Conservation (phyloP, 2,797 vertebrate genomes). For the Apodemus agrarius region DNA sequence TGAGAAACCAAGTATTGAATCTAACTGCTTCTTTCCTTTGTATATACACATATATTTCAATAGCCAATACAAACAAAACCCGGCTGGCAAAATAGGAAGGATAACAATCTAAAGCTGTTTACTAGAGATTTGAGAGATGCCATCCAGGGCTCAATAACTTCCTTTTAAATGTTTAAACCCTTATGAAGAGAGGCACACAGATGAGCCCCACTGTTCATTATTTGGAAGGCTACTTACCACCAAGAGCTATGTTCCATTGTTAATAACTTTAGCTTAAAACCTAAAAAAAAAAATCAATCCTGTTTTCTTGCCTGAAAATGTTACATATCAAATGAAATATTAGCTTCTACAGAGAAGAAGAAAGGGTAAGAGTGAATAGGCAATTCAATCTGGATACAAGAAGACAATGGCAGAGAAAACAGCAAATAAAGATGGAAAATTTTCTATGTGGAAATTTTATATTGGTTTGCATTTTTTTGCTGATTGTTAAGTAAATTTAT, state of each 20-base stretch:
- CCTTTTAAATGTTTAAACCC: conserved; percentile 51
- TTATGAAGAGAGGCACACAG: not conserved
- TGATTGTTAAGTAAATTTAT: not conserved
- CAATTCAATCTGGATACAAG: not conserved
- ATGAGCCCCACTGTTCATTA: not conserved
- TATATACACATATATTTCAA: conserved; percentile 7
- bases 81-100: not conserved
- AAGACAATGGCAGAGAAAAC: not conserved
- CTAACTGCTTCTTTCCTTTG: not conserved
- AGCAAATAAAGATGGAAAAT: not conserved
- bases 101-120: not conserved
- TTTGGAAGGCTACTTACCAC: conserved; percentile 13
- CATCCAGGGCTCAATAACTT: not conserved
- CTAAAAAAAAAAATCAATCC: not conserved
- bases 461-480: not conserved
- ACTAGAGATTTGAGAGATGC: conserved; percentile 4
- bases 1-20: conserved; percentile 42
- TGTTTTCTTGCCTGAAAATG: conserved; percentile 30
- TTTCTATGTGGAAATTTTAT: not conserved
- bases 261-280: conserved; percentile 38
- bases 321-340: not conserved
- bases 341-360: not conserved
- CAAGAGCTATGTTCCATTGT: conserved; percentile 26
- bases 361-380: conserved; percentile 9
- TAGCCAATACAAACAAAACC: not conserved